Evolutionary conservation across 2,797 vertebrate species (phyloP), one percentile per base, ranked within the genome.

Genomic region (Eremophila alpestris): DNA sequence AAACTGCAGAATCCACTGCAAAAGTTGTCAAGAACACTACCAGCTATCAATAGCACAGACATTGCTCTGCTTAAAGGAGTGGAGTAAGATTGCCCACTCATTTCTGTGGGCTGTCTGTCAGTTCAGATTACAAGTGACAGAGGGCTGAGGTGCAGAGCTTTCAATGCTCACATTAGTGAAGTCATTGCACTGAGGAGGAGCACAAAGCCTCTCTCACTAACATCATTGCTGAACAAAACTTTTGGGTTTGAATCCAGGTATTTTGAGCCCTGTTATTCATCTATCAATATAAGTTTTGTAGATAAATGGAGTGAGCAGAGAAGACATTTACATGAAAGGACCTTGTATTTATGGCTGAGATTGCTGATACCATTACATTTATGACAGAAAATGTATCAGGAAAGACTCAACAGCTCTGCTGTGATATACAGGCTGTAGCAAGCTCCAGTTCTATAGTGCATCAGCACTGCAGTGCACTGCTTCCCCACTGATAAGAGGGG

Each of bases 21-120:
- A 96, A 91, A 96, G 78, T 7, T 76, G 54, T 93, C 40, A 18
- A 65, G 87, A 91, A 76, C 0, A 1, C 76, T 64, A 95, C 55
- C 58, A 88, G 73, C 92, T 97, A 96, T 95, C 95, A 97, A 96
- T 96, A 97, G 94, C 71, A 86, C 73, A 96, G 94, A 96, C 85
- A 9, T 7, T 55, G 55, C 83, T 86, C 76, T 95, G 87, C 94
- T 85, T 67, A 81, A 90, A 95, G 65, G 69, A 94, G 40, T 54
- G 68, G 92, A 91, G 93, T 95, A 89, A 93, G 77, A 91, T 17
- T 95, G 94, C 96, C 95, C 95, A 95, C 95, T 95, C 94, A 49
- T 74, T 96, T 94, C 92, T 59, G 96, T 92, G 94, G 95, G 96
- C 86, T 96, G 95, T 93, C 96, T 95, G 90, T 94, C 95, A 96